Base-by-base conservation (phyloP, 1,140 invertebrate genomes). In the Bombus haemorrhoidalis region DNA sequence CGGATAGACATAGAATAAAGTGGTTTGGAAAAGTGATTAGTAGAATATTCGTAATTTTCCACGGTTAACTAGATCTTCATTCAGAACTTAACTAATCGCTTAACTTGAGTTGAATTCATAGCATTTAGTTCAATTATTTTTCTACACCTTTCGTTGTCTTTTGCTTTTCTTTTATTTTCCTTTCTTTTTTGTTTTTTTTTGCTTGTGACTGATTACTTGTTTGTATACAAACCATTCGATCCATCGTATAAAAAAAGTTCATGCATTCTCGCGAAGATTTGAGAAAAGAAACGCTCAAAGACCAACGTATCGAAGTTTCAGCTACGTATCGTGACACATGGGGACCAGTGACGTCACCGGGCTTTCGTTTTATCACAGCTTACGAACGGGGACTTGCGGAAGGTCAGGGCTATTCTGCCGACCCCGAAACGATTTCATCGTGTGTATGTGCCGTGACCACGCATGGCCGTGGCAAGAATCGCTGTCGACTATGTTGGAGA, bases 341-440 rank as follows among this genome's bases (percentile, higher is more conserved):
- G 39, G 66, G 41, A 89, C 85, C 84, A 81, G 53, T 87, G 87
- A 90, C 86, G 90, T 90, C 80, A 89, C 59, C 39, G 25, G 73
- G 81, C 80, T 89, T 87, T 90, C 91, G 83, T 90, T 92, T 90
- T 90, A 89, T 92, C 87, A 83, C 86, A 71, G 91, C 81, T 85
- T 81, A 85, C 78, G 79, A 80, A 78, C 83, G 77, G 79, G 80
- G 77, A 59, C 84, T 91, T 93, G 88, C 66, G 89, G 87, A 93
- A 93, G 93, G 93, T 93, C 93, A 93, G 89, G 92, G 92, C 85
- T 89, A 92, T 83, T 88, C 85, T 89, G 87, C 66, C 88, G 84
- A 86, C 83, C 83, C 87, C 72, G 73, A 83, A 90, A 91, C 85
- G 77, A 89, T 91, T 78, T 73, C 75, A 47, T 37, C 78, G 85